Conservation (phyloP, 2,797 vertebrate species). For the Lagorchestes hirsutus region DNA sequence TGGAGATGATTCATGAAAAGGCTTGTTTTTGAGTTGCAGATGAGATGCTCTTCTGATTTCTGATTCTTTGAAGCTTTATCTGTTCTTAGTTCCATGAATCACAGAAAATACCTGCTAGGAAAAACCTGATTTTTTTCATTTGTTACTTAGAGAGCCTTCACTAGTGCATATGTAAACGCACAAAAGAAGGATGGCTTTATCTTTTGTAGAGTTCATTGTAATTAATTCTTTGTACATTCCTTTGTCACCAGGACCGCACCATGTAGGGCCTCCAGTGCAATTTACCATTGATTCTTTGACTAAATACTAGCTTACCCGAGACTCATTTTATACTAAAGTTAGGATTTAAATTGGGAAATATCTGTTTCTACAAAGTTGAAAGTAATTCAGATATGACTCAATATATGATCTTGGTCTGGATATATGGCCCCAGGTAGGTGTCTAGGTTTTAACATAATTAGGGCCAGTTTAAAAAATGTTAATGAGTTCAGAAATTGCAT, state of each 20-base stretch:
- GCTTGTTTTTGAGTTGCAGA: slow-evolving; percentile 53
- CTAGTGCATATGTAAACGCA: background rate
- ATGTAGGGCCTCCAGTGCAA: background rate
- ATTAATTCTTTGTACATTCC: background rate
- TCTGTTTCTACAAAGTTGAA: slow-evolving; percentile 6
- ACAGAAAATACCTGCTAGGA: slow-evolving; percentile 45
- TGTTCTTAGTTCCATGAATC: slow-evolving; percentile 4
- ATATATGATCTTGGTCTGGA: background rate
- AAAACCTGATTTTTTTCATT: slow-evolving; percentile 5
- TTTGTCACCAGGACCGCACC: background rate
- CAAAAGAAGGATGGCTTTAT: background rate
- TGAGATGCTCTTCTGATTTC: slow-evolving; percentile 25
- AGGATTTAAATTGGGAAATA: slow-evolving; percentile 1
- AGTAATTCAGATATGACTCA: background rate
- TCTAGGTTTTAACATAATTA: background rate
- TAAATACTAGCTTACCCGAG: background rate
- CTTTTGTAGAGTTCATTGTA: background rate
- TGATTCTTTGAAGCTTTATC: slow-evolving; percentile 6
- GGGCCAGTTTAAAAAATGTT: slow-evolving; percentile 33
- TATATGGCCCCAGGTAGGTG: background rate
- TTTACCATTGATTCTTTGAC: background rate
- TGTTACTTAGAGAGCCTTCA: background rate
- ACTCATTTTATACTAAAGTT: background rate
- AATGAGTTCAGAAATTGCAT: slow-evolving; percentile 1
- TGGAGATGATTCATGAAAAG: slow-evolving; percentile 9